Base-by-base conservation (phyloP, 92 coral and sea anemone species). In the Anthopleura xanthogrammica region DNA sequence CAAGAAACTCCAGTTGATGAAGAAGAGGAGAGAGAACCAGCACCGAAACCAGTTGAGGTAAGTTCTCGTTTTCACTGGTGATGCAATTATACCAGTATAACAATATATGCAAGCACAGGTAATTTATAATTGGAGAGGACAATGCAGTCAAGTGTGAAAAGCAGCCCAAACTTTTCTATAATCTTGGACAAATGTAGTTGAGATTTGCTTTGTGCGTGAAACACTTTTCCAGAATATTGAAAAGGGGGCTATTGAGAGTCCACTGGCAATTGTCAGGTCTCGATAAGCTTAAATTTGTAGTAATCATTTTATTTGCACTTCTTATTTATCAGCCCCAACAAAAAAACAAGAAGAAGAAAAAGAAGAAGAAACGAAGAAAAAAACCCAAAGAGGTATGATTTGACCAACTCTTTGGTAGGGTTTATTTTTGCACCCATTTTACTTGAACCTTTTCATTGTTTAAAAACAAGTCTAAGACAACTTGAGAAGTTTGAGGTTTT, bases 311-410 rank as follows among this genome's bases (percentile, higher is more conserved):
- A 46, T 46, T 46, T 46, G 7, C 50, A 19, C 40, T 65, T 2
- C 40, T 29, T 9, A 3, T 68, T 68, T 68, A 24, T 58, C n/a
- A 40, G 20, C 64, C 52, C 22, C 60, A 90, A 92, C 80, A 79
- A 72, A 87, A 88, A 74, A 77, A 79, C 64, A 90, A 89, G 83
- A 90, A 89, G 80, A 91, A 92, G 85, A 93, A 89, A 78, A 95
- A 90, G 85, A 96, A 86, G 87, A 96, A 96, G 82, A 96, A 89
- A 85, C 89, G 90, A 85, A 76, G 83, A 77, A 85, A 71, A 62
- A 83, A 90, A 64, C 97, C 90, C 43, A 79, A 64, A 57, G 89
- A 88, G 80, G 94, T 90, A 55, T 82, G 87, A 68, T 2, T 62
- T 5, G 13, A 62, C 19, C 70, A 20, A 8, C 10, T 20, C 6